Percentiles rank a stretch among this genome's conserved stretches.
Conservation (phyloP, 2,888 invertebrate genomes). For the Drosophila hamatofila region DNA sequence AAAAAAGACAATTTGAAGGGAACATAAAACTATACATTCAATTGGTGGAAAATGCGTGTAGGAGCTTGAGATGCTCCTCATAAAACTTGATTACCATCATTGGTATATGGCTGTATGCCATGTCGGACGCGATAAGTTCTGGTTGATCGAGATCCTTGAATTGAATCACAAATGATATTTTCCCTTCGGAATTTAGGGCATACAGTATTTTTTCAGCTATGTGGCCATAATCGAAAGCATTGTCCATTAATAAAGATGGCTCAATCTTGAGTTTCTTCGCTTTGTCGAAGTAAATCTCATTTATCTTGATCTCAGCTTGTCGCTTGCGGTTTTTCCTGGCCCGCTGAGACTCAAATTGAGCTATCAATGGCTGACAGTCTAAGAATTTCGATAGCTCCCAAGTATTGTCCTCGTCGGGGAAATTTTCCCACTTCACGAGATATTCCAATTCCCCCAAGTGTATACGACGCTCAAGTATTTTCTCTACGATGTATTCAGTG, state of each 20-base stretch:
- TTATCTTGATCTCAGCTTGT: conserved; percentile 3
- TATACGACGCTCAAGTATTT: conserved; percentile 26
- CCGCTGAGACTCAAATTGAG: conserved; percentile 14
- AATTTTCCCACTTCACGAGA: conserved; percentile 34
- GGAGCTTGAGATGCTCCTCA: conserved; percentile 22
- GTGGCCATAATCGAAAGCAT: conserved; percentile 32
- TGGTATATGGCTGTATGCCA: conserved; percentile 47
- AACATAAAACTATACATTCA: not conserved
- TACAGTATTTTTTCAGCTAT: conserved; percentile 27
- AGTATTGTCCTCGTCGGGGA: conserved; percentile 31
- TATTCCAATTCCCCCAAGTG: conserved; percentile 21
- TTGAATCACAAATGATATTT: conserved; percentile 32
- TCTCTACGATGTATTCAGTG: conserved; percentile 20
- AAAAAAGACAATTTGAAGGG: too few relatives aligned
- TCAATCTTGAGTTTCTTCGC: conserved; percentile 48
- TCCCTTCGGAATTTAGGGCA: not conserved
- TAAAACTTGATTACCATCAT: conserved; percentile 41
- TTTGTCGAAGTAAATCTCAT: conserved; percentile 22
- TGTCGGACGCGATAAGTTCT: conserved; percentile 4
- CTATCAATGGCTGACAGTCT: conserved; percentile 17
- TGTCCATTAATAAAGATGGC: conserved; percentile 15
- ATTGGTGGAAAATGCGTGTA: conserved; percentile 4
- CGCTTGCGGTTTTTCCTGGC: not conserved
- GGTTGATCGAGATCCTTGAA: conserved; percentile 28
- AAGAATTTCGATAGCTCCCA: conserved; percentile 34